Percentiles rank a stretch among this genome's conserved stretches.
phyloP scores from a whole-genome alignment of 2,888 invertebrate species.

The Meandrusa payeni region DNA sequence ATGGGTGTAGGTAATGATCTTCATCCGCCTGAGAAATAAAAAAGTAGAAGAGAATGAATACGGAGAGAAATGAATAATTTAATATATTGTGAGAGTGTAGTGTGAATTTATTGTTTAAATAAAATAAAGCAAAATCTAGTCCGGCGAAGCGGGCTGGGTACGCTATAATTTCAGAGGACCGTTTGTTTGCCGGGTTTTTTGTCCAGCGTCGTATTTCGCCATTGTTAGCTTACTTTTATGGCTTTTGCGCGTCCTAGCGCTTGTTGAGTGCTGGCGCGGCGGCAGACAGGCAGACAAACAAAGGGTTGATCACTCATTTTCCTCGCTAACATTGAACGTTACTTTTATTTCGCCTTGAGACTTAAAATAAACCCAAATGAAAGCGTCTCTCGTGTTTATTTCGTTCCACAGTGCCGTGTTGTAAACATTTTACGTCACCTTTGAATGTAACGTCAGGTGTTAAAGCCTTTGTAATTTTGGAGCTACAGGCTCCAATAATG shows the following conservation, averaged over 20 bases:
- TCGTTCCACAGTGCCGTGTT: conserved; percentile 4
- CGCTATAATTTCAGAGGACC: too few species aligned
- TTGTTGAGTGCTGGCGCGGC: conserved; percentile 27
- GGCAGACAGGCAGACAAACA: conserved; percentile 37
- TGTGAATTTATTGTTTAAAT: too few species aligned
- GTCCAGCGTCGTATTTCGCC: conserved; percentile 28
- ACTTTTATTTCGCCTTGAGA: conserved; percentile 51
- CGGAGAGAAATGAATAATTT: too few species aligned
- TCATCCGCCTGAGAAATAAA: too few species aligned
- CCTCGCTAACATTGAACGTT: conserved; percentile 51
- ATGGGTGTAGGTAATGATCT: too few species aligned
- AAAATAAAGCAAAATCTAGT: too few species aligned
- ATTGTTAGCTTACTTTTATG: conserved; percentile 41
- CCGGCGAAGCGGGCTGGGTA: too few species aligned
- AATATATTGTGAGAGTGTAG: too few species aligned
- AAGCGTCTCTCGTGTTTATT: conserved; percentile 9
- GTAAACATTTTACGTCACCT: not conserved
- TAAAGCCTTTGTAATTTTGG: conserved; percentile 2
- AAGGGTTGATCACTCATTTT: conserved; percentile 50
- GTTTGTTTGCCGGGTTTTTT: conserved; percentile 1
- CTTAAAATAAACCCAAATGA: conserved; percentile 15
- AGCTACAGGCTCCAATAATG: too few species aligned
- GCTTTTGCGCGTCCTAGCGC: conserved; percentile 38
- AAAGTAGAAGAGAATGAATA: too few species aligned
- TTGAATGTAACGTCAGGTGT: conserved; percentile 7